A percentile compares a stretch with the other conserved stretches of the same genome.
These are phyloP conservation scores for Anhinga anhinga DNA, from an alignment of 2,113 vertebrate genomes.

Conservation along the genomic window DNA sequence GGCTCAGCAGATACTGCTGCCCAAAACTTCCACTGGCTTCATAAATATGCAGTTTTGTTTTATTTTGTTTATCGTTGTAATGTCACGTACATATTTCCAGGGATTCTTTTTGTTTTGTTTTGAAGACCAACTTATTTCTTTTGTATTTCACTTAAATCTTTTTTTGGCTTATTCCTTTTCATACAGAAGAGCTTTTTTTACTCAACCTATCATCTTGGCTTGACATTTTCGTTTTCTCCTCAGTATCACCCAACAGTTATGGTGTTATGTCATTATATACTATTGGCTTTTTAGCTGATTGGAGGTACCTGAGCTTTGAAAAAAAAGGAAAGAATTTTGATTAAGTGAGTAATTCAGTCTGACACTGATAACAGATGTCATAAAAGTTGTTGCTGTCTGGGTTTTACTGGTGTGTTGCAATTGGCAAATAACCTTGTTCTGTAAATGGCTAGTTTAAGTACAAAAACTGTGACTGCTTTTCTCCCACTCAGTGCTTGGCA, in stretches of 20 bases:
- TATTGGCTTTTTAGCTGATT: not conserved
- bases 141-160: not conserved
- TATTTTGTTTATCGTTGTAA: not conserved
- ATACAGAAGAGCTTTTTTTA: not conserved
- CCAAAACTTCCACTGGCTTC: not conserved
- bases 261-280: not conserved
- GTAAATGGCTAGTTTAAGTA: not conserved
- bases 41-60: not conserved
- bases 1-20: not conserved
- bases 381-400: not conserved
- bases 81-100: not conserved
- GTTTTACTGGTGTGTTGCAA: not conserved
- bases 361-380: not conserved
- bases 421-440: not conserved
- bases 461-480: not conserved
- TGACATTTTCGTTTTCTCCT: not conserved
- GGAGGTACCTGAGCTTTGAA: not conserved
- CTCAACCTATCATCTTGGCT: not conserved
- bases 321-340: not conserved
- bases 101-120: not conserved
- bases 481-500: slow-evolving; percentile 77
- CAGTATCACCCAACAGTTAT: not conserved
- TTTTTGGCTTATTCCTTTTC: not conserved
- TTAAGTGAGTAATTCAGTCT: not conserved
- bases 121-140: not conserved